A percentile compares a stretch with the other conserved stretches of the same genome.
Evolutionary conservation across 1,140 invertebrate species (phyloP).

Genomic region (Caenorhabditis inopinata): DNA sequence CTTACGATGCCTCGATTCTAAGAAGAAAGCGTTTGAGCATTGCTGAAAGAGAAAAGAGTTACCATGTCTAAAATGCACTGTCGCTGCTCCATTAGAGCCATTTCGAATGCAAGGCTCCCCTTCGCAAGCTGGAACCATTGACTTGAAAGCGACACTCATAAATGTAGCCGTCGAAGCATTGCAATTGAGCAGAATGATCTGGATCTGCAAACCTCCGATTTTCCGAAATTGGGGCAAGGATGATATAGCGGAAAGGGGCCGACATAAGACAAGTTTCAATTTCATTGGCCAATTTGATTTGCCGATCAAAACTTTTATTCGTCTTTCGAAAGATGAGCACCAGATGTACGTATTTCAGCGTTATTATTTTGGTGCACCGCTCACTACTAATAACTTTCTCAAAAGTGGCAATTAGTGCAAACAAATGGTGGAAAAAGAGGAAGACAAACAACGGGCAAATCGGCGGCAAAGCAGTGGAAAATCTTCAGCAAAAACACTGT

Average conservation of each 20-base stretch:
- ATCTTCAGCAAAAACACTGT: conserved; percentile 7
- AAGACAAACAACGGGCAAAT: conserved; percentile 5
- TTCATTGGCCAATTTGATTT: not conserved
- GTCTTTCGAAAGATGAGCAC: not conserved
- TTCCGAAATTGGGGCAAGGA: too few species aligned
- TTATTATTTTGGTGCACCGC: too few species aligned
- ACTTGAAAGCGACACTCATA: not conserved
- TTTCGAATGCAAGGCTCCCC: conserved; percentile 2
- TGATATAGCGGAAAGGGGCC: too few species aligned
- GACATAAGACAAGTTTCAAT: conserved; percentile 25
- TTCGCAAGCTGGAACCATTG: not conserved
- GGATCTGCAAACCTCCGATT: not conserved
- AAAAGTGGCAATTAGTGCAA: conserved; percentile 23
- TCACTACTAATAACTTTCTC: not conserved
- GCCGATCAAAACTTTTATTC: not conserved
- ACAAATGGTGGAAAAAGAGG: not conserved
- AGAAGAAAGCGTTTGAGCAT: not conserved
- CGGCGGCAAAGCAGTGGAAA: conserved; percentile 6
- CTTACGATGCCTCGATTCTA: not conserved
- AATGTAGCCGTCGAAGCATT: conserved; percentile 1
- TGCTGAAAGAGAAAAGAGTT: not conserved
- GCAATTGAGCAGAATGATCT: not conserved
- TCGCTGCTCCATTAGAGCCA: not conserved
- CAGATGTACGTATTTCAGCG: conserved; percentile 20
- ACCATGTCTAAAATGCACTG: conserved; percentile 9